Evolutionary conservation across 1,140 invertebrate genomes (phyloP).

Genomic region (Zaprionus camerounensis): DNA sequence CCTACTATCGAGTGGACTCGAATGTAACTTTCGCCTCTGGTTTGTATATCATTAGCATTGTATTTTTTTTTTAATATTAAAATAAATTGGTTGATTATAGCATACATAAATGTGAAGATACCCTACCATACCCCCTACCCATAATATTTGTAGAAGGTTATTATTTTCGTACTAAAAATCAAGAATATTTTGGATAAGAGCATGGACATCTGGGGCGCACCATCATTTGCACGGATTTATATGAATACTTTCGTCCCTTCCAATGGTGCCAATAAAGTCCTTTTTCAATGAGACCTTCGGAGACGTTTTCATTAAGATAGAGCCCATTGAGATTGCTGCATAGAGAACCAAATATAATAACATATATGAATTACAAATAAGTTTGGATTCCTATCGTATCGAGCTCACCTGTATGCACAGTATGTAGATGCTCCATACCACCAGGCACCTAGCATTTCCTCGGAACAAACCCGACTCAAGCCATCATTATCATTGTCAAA

Average conservation of each 20-base stretch:
- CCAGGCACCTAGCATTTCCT: conserved; percentile 5
- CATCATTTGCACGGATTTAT: conserved; percentile 15
- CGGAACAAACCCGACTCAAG: neutral
- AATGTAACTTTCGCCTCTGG: no score
- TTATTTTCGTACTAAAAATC: no score
- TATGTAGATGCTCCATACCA: neutral
- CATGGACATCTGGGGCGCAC: conserved; percentile 9
- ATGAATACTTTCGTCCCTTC: neutral
- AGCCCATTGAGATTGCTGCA: conserved; percentile 11
- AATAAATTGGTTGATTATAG: no score
- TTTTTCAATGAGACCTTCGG: neutral
- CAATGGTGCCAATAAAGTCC: conserved; percentile 12
- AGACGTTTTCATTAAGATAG: neutral
- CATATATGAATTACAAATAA: no score
- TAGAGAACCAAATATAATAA: neutral
- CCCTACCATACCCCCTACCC: no score
- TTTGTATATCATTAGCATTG: no score
- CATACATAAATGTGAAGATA: no score
- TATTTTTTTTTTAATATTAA: no score
- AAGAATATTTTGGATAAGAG: neutral
- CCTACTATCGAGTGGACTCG: no score
- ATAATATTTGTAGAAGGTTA: no score
- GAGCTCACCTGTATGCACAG: neutral
- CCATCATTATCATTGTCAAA: conserved; percentile 17
- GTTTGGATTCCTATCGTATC: neutral